These are phyloP conservation scores for Hydropsyche betteni DNA, from an alignment of 2,888 invertebrate species.

Conservation along the genomic window DNA sequence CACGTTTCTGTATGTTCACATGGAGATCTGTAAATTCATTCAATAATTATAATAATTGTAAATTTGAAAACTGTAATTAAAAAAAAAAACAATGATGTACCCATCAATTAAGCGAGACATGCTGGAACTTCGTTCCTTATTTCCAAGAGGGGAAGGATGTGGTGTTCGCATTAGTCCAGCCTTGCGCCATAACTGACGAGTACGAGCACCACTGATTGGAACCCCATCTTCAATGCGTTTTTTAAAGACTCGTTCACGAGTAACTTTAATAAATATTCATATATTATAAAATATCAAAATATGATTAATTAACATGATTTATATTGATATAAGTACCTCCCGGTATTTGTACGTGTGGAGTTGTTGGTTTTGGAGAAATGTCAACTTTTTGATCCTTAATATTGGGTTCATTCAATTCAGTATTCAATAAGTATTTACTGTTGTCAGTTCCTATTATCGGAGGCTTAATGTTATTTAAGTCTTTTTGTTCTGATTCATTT, in stretches of 20 bases:
- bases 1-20: conserved; percentile 55
- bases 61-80: not conserved
- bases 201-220: conserved; percentile 55
- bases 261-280: conserved; percentile 37
- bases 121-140: conserved; percentile 86
- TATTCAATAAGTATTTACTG: conserved; percentile 40
- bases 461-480: not conserved
- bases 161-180: conserved; percentile 59
- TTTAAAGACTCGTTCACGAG: conserved; percentile 61
- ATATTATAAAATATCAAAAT: not conserved
- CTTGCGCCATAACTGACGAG: conserved; percentile 52
- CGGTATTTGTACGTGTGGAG: conserved; percentile 17
- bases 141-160: conserved; percentile 64
- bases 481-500: conserved; percentile 6
- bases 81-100: conserved; percentile 54
- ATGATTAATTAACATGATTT: not conserved
- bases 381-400: conserved; percentile 23
- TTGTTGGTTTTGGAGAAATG: not conserved
- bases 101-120: conserved; percentile 85
- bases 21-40: conserved; percentile 56
- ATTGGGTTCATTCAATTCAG: too few relatives aligned
- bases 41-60: conserved; percentile 4
- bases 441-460: conserved; percentile 54
- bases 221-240: conserved; percentile 60
- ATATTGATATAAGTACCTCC: conserved; percentile 17